Percentiles rank a stretch among this genome's conserved stretches.
Conservation (phyloP, 2,113 vertebrate genomes). For the Malurus cyaneus region DNA sequence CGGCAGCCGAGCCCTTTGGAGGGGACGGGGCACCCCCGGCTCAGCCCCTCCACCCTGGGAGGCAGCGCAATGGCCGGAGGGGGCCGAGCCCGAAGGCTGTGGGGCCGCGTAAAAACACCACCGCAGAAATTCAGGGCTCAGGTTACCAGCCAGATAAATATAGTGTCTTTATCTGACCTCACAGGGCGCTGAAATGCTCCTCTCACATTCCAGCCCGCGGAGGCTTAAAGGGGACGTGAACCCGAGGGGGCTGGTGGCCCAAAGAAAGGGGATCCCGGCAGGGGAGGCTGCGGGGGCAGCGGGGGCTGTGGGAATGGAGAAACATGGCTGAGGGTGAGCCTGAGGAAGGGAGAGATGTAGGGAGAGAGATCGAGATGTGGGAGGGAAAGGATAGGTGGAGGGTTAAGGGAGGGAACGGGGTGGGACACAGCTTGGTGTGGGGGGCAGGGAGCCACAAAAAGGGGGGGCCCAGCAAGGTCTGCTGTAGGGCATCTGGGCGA, state of each 20-base stretch:
- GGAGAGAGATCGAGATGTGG: not conserved
- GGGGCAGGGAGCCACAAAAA: not conserved
- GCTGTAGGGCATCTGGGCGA: not conserved
- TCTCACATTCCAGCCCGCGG: conserved; percentile 66
- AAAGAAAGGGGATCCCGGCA: not conserved
- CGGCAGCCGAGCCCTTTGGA: conserved; percentile 1
- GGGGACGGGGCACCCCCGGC: not conserved
- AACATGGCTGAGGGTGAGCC: not conserved
- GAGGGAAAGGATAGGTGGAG: not conserved
- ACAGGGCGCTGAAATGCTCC: conserved; percentile 57
- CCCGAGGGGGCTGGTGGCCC: not conserved
- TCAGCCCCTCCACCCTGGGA: not conserved
- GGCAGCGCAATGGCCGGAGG: not conserved
- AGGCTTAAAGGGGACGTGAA: conserved; percentile 75
- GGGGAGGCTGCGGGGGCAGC: not conserved
- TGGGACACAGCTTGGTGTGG: not conserved
- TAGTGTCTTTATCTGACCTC: conserved; percentile 82
- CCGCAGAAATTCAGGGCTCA: conserved; percentile 70
- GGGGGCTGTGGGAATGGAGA: not conserved
- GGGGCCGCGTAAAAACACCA: conserved; percentile 3
- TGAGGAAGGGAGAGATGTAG: not conserved
- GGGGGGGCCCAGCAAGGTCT: not conserved
- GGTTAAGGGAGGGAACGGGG: rapidly evolving
- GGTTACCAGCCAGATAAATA: conserved; percentile 78
- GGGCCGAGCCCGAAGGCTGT: conserved; percentile 24